Conservation (phyloP, 2,797 vertebrate species). For the Phyllotis vaccarum region DNA sequence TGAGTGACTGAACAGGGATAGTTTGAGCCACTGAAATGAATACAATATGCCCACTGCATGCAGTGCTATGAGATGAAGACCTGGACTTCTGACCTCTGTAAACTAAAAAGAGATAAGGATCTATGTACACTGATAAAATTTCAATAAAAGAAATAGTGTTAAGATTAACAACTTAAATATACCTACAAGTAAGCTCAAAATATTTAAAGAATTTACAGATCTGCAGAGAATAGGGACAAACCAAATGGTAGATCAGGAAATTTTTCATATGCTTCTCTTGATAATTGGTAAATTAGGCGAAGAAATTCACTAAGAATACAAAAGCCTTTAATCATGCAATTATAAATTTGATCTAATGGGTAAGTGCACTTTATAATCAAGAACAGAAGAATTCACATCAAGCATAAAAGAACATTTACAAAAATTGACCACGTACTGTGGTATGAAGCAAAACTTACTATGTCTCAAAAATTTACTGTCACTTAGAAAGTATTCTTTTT, state of each 20-base stretch:
- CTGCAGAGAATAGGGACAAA: background rate
- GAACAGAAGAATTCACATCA: slow-evolving; percentile 30
- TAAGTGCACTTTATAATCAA: slow-evolving; percentile 21
- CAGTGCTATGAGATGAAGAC: background rate
- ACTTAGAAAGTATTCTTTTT: background rate
- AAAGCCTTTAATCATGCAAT: slow-evolving; percentile 61
- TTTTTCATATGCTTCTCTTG: slow-evolving; percentile 10
- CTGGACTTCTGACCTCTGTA: background rate
- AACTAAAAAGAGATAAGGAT: background rate
- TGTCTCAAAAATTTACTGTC: slow-evolving; percentile 56
- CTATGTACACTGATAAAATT: background rate
- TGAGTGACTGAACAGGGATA: background rate
- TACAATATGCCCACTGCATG: background rate
- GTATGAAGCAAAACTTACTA: slow-evolving; percentile 17
- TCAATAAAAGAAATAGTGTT: background rate
- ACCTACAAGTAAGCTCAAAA: background rate
- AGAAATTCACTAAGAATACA: slow-evolving; percentile 53
- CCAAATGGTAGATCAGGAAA: background rate
- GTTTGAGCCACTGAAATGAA: background rate
- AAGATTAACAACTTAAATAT: background rate
- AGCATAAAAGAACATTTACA: slow-evolving; percentile 54
- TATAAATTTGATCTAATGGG: slow-evolving; percentile 48
- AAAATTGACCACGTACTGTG: slow-evolving; percentile 52
- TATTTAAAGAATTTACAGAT: slow-evolving; percentile 8
- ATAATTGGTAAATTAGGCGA: slow-evolving; percentile 60